phyloP scores from a whole-genome alignment of 2,113 vertebrate species.

The Menidia beryllina region DNA sequence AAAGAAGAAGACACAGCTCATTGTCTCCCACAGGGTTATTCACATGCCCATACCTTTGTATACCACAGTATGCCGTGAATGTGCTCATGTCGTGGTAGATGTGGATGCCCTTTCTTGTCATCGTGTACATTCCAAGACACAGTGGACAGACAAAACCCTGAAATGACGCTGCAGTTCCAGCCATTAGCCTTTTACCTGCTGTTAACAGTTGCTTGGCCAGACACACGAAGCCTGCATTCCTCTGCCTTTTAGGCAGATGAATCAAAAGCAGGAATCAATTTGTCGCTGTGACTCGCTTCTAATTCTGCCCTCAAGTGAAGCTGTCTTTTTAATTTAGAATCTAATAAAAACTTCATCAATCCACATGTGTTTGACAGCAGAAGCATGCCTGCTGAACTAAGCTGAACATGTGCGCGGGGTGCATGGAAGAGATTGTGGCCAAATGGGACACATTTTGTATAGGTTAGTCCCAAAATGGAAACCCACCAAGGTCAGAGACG shows the following conservation, averaged over 20 bases:
- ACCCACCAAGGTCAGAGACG: constrained; percentile 89
- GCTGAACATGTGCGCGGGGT: constrained; percentile 47
- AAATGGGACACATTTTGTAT: constrained; percentile 74
- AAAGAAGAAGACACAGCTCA: constrained; percentile 49
- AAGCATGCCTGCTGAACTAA: constrained; percentile 62
- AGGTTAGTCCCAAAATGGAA: constrained; percentile 84
- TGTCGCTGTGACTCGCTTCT: constrained; percentile 52
- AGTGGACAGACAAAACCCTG: constrained; percentile 87
- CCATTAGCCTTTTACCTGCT: constrained; percentile 92
- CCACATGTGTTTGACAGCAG: constrained; percentile 79
- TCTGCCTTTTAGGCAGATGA: constrained; percentile 81
- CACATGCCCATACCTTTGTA: constrained; percentile 42
- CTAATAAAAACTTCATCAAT: constrained; percentile 69
- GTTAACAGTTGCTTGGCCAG: constrained; percentile 94
- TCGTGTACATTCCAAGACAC: constrained; percentile 95
- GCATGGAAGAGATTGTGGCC: constrained; percentile 71
- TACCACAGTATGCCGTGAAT: constrained; percentile 24
- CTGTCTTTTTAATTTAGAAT: constrained; percentile 71
- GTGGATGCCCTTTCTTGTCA: constrained; percentile 87
- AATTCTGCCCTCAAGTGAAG: constrained; percentile 38
- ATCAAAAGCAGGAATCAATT: constrained; percentile 56
- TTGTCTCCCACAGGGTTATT: constrained; percentile 44
- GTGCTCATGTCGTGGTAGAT: constrained; percentile 52
- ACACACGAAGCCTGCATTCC: constrained; percentile 88
- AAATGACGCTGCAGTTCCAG: constrained; percentile 91